phyloP scores from a whole-genome alignment of 2,888 invertebrate genomes.

The Trissolcus brochymenae region DNA sequence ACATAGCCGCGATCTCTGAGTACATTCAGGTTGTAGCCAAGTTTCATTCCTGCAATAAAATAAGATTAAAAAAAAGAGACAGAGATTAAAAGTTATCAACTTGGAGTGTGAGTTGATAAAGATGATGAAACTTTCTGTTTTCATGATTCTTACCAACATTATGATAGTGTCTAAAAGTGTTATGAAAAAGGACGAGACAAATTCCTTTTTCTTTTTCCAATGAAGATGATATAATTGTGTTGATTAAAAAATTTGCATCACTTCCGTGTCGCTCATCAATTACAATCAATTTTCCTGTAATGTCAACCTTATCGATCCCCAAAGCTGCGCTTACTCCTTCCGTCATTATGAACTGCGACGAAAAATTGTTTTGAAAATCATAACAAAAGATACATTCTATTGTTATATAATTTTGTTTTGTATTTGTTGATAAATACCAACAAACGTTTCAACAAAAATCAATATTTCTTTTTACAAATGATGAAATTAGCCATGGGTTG shows the following conservation, averaged over 20 bases:
- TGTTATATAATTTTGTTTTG: too few species aligned
- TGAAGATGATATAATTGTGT: slow-evolving; percentile 82
- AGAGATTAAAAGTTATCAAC: neutral
- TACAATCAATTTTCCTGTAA: slow-evolving; percentile 79
- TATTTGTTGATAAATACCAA: neutral
- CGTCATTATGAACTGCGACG: slow-evolving; percentile 67
- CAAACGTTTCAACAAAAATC: neutral
- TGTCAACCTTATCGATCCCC: slow-evolving; percentile 80
- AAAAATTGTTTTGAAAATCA: neutral
- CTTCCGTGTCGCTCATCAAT: slow-evolving; percentile 84
- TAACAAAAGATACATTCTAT: neutral
- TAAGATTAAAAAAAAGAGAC: too few species aligned
- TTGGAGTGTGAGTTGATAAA: neutral
- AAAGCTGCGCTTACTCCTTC: slow-evolving; percentile 81
- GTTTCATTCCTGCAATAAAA: slow-evolving; percentile 79
- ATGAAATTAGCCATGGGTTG: neutral
- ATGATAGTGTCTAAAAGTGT: slow-evolving; percentile 84
- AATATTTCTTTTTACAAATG: neutral
- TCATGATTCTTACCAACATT: slow-evolving; percentile 78
- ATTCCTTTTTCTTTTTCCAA: slow-evolving; percentile 80
- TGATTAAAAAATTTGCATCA: slow-evolving; percentile 85
- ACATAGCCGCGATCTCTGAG: slow-evolving; percentile 77
- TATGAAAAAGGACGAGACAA: slow-evolving; percentile 83
- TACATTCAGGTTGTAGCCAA: slow-evolving; percentile 83
- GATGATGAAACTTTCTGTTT: neutral